Base-by-base conservation (phyloP, 2,888 invertebrate species). In the Ophonus ardosiacus region DNA sequence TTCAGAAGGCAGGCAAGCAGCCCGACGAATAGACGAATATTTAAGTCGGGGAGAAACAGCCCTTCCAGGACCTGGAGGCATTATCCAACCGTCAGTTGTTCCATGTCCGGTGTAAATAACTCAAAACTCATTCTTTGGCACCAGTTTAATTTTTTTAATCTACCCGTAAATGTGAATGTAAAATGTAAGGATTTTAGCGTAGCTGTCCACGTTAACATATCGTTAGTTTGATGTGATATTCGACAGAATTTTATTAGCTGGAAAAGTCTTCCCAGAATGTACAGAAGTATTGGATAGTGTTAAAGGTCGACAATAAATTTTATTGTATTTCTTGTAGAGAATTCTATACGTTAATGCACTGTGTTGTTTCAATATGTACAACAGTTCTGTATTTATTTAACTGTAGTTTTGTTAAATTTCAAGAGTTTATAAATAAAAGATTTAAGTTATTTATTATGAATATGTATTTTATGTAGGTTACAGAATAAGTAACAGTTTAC, bases 1-100 rank as follows among this genome's bases (percentile, higher is more conserved):
- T 87, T 94, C 97, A 0, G 99, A 99, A 91, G 99, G 99, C 0
- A 94, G 99, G n/a, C 99, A 98, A 92, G 99, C 98, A 7, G 99
- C 99, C 13, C 93, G 98, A 63, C 97, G 98, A 88, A 96, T 99
- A 1, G 99, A 99, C 91, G 93, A 95, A 81, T 96, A 94, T 91
- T 94, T 99, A 15, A 95, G 94, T 89, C 93, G 94, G 71, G 94
- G 94, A n/a, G 92, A 92, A 43, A 97, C 98, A 5, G 94, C 95
- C 6, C 93, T 99, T 83, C 98, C 99, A 4, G 98, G 98, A 18
- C 96, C 97, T 1, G 99, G 99, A 40, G 99, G 99, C 15, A 96
- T 99, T 85, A 93, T 97, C 86, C 91, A 91, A 86, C 91, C 91
- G 56, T 88, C 87, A 68, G 85, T 88, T 15, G 85, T 91, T 59